Conservation (phyloP, 2,888 invertebrate genomes). For the Athrips mouffetella region DNA sequence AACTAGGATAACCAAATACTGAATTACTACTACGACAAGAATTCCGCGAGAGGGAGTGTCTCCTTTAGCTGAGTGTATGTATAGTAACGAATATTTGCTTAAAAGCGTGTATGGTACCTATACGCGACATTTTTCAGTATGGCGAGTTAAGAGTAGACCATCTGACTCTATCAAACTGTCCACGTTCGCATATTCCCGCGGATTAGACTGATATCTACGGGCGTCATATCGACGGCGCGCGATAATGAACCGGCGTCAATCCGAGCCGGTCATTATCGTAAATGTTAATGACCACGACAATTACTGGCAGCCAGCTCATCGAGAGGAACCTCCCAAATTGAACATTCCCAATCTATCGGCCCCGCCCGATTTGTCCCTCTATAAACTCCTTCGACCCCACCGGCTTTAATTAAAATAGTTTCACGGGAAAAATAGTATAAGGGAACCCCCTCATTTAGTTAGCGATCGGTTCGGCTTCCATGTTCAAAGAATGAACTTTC, state of each 20-base stretch:
- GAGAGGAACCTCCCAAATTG: conserved; percentile 54
- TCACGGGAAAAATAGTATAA: conserved; percentile 58
- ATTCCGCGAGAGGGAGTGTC: conserved; percentile 18
- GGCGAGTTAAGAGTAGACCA: no score
- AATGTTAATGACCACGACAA: conserved; percentile 73
- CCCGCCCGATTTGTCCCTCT: conserved; percentile 58
- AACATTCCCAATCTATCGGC: conserved; percentile 65
- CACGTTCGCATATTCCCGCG: conserved; percentile 30
- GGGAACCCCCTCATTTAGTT: conserved; percentile 45
- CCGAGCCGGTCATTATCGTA: conserved; percentile 66
- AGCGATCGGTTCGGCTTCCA: conserved; percentile 31
- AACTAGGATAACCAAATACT: conserved; percentile 33
- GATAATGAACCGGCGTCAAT: conserved; percentile 59
- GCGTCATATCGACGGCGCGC: conserved; percentile 48
- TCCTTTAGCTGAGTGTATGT: background rate
- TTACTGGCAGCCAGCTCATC: conserved; percentile 58
- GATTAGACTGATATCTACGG: conserved; percentile 48
- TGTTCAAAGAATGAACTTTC: conserved; percentile 28
- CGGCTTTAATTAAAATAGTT: conserved; percentile 73
- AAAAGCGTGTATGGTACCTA: no score
- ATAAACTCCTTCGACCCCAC: conserved; percentile 64
- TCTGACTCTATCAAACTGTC: background rate
- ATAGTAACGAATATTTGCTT: no score
- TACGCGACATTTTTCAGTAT: no score
- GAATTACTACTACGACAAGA: conserved; percentile 26